Base-by-base conservation (phyloP, 2,797 vertebrate species). In the Cossypha heuglini region DNA sequence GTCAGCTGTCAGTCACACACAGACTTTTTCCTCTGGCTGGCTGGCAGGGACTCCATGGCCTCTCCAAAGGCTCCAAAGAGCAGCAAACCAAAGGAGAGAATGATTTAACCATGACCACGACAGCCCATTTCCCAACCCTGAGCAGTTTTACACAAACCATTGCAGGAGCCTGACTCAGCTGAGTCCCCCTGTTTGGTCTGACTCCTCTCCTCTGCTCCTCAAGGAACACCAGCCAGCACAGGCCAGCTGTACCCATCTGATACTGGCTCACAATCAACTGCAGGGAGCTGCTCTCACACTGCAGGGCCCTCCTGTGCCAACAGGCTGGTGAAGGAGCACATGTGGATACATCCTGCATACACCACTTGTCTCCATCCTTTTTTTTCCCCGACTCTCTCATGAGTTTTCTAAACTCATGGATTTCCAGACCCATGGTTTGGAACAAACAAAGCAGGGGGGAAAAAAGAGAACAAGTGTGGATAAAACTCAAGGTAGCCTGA, bases 201-300 rank as follows among this genome's bases (percentile, higher is more conserved):
- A 93, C 57, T 95, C 74, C 62, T 71, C 83, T 85, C 35, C 59
- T 15, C 54, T 61, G 42, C 62, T 86, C 37, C 58, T 78, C 58
- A 49, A 73, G 58, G 42, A 81, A 73, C 10, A 3, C 91, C 93
- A 95, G 92, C 87, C 73, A 75, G 79, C 40, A 91, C 94, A 93
- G 46, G 95, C 59, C 67, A 86, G 86, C 77, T 84, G 81, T 49
- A 35, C 49, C 45, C 45, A 21, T 43, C 19, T 79, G 72, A 54
- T 76, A 71, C 68, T 59, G 88, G 86, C 58, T 92, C 43, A 1
- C 20, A 62, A 88, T 82, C 82, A 89, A 14, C 64, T 63, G 61
- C 54, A 85, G 76, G 48, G 42, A 93, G 85, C 40, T 72, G 66
- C 61, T 89, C 61, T 67, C 40, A 28, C 38, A 63, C 6, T 81